Conservation (phyloP, 2,113 vertebrate species). For the Anhinga anhinga region DNA sequence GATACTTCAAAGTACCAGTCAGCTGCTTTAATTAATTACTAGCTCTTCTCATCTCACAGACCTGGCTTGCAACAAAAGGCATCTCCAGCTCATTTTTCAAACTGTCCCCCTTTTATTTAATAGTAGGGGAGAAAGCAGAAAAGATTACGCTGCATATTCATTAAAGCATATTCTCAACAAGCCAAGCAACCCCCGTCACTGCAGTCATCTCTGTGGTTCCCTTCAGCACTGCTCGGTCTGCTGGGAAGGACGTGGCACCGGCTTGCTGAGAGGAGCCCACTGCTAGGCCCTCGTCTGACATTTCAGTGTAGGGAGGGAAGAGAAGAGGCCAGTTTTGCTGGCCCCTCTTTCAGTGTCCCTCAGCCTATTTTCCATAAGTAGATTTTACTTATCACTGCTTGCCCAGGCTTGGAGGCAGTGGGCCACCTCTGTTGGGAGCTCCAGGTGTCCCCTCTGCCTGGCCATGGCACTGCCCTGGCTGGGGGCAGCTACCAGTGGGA, state of each 20-base stretch:
- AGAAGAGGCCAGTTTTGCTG: background rate
- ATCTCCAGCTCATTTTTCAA: background rate
- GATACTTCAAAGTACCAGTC: background rate
- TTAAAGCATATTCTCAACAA: background rate
- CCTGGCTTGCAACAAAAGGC: background rate
- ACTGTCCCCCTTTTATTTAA: background rate
- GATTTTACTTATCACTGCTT: background rate
- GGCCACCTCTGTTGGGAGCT: background rate
- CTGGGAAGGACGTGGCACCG: background rate
- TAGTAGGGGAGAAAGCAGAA: background rate
- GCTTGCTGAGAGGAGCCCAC: background rate
- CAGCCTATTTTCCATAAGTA: background rate
- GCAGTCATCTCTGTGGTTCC: background rate
- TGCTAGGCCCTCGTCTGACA: background rate
- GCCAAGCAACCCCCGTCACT: background rate
- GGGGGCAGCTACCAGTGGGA: background rate
- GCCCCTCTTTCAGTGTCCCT: background rate
- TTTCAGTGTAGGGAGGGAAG: background rate
- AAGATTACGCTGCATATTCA: background rate
- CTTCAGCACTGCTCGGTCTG: background rate
- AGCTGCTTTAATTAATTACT: background rate
- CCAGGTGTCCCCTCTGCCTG: accelerated
- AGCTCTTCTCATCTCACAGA: background rate
- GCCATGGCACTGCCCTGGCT: background rate
- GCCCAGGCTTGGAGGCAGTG: background rate